Percentiles rank a stretch among this genome's conserved stretches.
Evolutionary conservation across 2,113 vertebrate species (phyloP).

Genomic region (Lutjanus erythropterus): DNA sequence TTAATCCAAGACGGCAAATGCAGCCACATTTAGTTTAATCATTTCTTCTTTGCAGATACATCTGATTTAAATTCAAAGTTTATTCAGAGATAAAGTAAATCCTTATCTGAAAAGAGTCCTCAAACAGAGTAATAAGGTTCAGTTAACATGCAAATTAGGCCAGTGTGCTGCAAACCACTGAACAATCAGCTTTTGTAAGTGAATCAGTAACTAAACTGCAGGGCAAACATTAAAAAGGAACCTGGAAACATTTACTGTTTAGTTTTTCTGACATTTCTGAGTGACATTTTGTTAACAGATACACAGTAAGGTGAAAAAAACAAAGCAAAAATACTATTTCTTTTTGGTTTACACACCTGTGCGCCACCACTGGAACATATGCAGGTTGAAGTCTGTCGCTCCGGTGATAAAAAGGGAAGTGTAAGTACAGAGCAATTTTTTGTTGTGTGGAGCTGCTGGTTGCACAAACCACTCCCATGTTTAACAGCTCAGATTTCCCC

Average conservation of each 20-base stretch:
- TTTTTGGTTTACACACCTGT: too few species aligned
- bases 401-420: background rate
- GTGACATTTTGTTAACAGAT: background rate
- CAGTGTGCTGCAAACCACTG: background rate
- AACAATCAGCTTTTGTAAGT: background rate
- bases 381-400: background rate
- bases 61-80: background rate
- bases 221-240: background rate
- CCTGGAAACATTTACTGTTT: background rate
- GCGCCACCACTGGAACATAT: background rate
- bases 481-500: conserved; percentile 12
- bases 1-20: background rate
- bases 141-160: conserved; percentile 15
- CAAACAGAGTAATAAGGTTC: background rate
- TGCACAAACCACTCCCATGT: conserved; percentile 20
- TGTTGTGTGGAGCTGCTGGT: background rate
- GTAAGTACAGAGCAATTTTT: background rate
- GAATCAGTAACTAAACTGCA: background rate
- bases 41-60: background rate
- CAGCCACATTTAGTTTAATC: background rate
- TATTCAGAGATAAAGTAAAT: background rate
- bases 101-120: background rate
- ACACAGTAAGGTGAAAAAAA: too few species aligned
- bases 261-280: too few species aligned
- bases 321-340: too few species aligned